Percentiles rank a stretch among this genome's conserved stretches.
Conservation (phyloP, 2,113 vertebrate species). For the Maccullochella peelii region DNA sequence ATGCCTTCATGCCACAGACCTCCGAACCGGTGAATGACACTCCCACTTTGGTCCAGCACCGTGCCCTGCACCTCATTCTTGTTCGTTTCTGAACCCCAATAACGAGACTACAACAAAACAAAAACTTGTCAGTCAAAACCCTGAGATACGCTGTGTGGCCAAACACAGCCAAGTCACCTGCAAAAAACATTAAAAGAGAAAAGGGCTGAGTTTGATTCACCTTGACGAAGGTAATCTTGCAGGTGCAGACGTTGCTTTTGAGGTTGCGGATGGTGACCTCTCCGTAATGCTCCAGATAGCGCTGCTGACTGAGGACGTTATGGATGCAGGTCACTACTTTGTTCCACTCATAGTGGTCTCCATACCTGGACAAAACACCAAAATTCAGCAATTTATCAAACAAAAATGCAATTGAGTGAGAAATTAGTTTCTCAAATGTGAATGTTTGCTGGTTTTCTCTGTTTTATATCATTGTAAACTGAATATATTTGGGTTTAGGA, state of each 20-base stretch:
- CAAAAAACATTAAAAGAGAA: neutral
- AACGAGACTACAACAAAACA: constrained; percentile 84
- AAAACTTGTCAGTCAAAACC: neutral
- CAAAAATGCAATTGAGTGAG: neutral
- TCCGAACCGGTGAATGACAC: constrained; percentile 89
- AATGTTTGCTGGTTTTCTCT: neutral
- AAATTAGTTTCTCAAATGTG: neutral
- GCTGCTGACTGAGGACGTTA: constrained; percentile 92
- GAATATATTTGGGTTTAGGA: neutral
- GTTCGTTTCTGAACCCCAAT: constrained; percentile 87
- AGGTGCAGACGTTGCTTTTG: constrained; percentile 87
- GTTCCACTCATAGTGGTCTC: constrained; percentile 96
- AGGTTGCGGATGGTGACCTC: constrained; percentile 92
- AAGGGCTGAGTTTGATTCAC: constrained; percentile 64
- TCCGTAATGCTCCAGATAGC: constrained; percentile 94
- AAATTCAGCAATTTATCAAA: neutral
- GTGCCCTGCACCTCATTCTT: constrained; percentile 91
- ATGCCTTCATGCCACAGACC: constrained; percentile 94
- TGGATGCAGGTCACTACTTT: constrained; percentile 95
- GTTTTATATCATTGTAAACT: neutral
- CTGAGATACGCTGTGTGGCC: neutral
- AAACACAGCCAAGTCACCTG: neutral
- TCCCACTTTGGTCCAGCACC: constrained; percentile 87
- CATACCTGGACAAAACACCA: constrained; percentile 80
- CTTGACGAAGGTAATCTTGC: constrained; percentile 94